These are phyloP conservation scores for Rhinichthys osculus DNA, from an alignment of 2,797 vertebrate genomes.

Conservation along the genomic window DNA sequence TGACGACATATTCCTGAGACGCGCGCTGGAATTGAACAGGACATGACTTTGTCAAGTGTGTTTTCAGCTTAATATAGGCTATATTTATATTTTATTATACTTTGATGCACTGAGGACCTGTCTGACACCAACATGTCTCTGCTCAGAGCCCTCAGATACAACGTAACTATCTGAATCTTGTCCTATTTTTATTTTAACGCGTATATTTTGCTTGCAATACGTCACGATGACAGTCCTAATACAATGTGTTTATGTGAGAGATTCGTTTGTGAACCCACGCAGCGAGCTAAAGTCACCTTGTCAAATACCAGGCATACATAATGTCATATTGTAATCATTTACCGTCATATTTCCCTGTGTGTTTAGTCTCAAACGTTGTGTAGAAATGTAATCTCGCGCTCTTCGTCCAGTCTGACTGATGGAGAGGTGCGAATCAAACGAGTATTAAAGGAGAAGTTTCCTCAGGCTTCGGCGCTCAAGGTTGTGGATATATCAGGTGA, in stretches of 20 bases:
- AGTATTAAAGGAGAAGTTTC: constrained; percentile 86
- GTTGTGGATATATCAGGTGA: constrained; percentile 92
- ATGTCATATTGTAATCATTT: background rate
- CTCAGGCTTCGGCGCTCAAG: constrained; percentile 82
- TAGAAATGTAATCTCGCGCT: constrained; percentile 63
- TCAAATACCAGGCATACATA: background rate
- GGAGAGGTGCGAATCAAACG: constrained; percentile 82
- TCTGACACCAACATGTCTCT: constrained; percentile 24
- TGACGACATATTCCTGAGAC: constrained; percentile 45
- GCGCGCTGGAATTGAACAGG: constrained; percentile 3
- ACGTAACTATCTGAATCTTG: constrained; percentile 10
- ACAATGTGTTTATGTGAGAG: background rate
- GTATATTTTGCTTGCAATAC: background rate
- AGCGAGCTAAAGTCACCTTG: background rate
- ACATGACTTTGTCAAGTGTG: constrained; percentile 7
- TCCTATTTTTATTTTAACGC: background rate
- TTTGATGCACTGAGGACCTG: background rate
- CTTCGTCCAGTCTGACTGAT: constrained; percentile 77
- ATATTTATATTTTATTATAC: background rate
- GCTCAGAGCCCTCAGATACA: constrained; percentile 23
- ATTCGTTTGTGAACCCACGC: background rate
- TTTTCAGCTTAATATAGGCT: background rate
- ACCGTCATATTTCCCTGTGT: background rate
- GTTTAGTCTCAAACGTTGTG: background rate
- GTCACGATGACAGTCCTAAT: background rate